Percentiles rank a stretch among this genome's conserved stretches.
Conservation (phyloP, 2,797 vertebrate species). For the Bucorvus abyssinicus region DNA sequence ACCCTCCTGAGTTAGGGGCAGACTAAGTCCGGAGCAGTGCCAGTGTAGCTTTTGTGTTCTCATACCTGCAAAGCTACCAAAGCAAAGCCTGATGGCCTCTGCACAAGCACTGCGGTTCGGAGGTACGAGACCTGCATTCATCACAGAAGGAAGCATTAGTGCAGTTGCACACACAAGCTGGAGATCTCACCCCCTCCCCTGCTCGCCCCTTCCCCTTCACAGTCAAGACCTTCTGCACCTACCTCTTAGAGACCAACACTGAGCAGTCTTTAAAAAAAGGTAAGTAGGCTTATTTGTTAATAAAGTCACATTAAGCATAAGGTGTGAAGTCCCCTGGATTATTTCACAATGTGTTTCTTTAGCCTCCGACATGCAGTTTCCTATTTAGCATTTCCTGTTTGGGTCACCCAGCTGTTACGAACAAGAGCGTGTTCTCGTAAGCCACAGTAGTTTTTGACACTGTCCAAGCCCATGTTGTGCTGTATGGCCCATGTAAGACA, state of each 20-base stretch:
- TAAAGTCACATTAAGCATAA: not conserved
- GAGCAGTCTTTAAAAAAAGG: not conserved
- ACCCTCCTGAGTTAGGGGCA: fast-evolving
- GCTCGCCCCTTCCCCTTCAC: not conserved
- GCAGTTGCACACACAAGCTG: not conserved
- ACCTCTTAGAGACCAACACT: not conserved
- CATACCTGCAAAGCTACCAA: not conserved
- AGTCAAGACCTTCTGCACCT: not conserved
- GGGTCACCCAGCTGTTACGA: not conserved
- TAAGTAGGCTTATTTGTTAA: not conserved
- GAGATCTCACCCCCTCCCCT: not conserved
- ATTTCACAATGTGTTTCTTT: not conserved
- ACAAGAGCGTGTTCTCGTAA: not conserved
- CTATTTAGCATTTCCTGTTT: not conserved
- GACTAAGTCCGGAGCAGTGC: not conserved
- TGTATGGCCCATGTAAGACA: not conserved
- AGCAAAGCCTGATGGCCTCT: not conserved
- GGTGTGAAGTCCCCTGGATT: not conserved
- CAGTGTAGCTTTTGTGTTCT: not conserved
- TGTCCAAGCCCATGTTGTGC: fast-evolving
- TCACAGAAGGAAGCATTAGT: not conserved
- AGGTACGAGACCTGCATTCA: not conserved
- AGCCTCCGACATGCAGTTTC: not conserved
- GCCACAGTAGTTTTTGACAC: not conserved
- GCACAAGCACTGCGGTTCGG: not conserved